Evolutionary conservation across 2,888 invertebrate species (phyloP), one percentile per base, ranked within the genome.

Genomic region (Nomada fucata): DNA sequence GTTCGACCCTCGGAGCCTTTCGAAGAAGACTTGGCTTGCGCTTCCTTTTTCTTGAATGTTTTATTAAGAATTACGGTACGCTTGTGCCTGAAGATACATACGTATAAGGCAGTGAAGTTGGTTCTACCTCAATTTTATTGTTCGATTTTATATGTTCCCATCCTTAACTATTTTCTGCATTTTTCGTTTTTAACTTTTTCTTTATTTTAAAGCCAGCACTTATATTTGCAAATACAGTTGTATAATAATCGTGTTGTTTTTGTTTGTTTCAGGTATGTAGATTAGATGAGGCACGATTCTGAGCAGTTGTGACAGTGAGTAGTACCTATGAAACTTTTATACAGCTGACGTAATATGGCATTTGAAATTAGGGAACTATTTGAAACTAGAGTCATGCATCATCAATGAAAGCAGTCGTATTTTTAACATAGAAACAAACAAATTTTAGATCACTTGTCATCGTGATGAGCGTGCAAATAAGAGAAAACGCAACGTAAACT

Each of bases 221-320:
- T 0, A 10, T 64, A 26, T 44, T 23, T n/a, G 20, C 4, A n/a
- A 11, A 29, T 0, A 10, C 29, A 23, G 36, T 23, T 26, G 2
- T 60, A 2, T 13, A 47, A 10, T 68, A 44, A 61, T 26, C 15
- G 15, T 20, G 7, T n/a, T 2, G 10, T 63, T 50, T 50, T 64
- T 50, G 5, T 69, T n/a, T 79, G 68, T 76, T 76, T 10, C 50
- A 76, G 78, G 78, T 78, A n/a, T 57, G 77, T 52, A 15, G 10
- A 7, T 23, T 13, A 13, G 15, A 13, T 18, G 11, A n/a, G 3
- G 36, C 20, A 23, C 11, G 10, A 44, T 18, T n/a, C 29, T 10
- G 4, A 4, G 13, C 1, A 5, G 2, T 2, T 0, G 36, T 5
- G 2, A 5, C 0, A 0, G 71, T 53, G n/a, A 63, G 61, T 72